Conservation (phyloP, 2,888 invertebrate genomes). For the Pegoplata infirma region DNA sequence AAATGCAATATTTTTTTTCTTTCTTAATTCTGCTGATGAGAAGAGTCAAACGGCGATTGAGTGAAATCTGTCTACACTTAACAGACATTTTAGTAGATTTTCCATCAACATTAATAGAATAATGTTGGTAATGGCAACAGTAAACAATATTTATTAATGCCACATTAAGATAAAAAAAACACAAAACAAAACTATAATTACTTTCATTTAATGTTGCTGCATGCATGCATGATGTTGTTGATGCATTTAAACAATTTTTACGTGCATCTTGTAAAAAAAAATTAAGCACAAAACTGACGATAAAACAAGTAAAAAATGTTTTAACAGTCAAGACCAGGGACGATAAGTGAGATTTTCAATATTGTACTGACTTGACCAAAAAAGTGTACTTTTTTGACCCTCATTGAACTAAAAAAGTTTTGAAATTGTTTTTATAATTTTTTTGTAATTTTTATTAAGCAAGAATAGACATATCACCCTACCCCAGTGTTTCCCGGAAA, state of each 20-base stretch:
- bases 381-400: too few relatives aligned
- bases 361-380: too few relatives aligned
- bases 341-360: too few relatives aligned
- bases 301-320: too few relatives aligned
- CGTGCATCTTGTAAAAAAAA: constrained; percentile 35
- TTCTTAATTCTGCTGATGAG: background rate
- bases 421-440: too few relatives aligned
- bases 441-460: too few relatives aligned
- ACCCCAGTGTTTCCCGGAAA: too few relatives aligned
- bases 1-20: background rate
- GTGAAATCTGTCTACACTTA: constrained; percentile 52
- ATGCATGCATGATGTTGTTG: constrained; percentile 53
- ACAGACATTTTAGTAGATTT: constrained; percentile 30
- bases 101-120: constrained; percentile 14
- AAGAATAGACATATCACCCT: too few relatives aligned
- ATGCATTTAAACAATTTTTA: constrained; percentile 42
- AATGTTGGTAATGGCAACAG: constrained; percentile 42
- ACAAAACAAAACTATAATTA: constrained; percentile 54
- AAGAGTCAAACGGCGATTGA: constrained; percentile 19
- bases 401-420: too few relatives aligned
- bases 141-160: constrained; percentile 48
- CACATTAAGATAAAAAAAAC: constrained; percentile 49
- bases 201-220: constrained; percentile 55
- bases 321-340: too few relatives aligned
- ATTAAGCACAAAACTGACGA: too few relatives aligned